These are phyloP conservation scores for Perccottus glenii DNA, from an alignment of 2,113 vertebrate species.

Conservation along the genomic window DNA sequence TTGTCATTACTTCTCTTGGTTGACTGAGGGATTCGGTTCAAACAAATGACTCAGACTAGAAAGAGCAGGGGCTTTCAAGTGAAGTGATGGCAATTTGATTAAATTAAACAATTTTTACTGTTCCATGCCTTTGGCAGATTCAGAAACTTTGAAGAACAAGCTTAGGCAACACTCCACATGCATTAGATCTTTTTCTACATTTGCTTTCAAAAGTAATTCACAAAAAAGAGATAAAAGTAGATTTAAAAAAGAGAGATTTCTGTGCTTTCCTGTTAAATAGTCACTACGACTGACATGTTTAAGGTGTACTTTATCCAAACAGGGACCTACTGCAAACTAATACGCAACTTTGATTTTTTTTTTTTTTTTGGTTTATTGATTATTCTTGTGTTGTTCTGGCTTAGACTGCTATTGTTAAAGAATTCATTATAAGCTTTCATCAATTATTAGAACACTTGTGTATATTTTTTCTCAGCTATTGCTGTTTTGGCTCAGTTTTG, in stretches of 20 bases:
- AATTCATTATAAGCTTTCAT: slow-evolving; percentile 39
- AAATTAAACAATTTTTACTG: slow-evolving; percentile 45
- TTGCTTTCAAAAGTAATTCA: slow-evolving; percentile 44
- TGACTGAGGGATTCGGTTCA: slow-evolving; percentile 18
- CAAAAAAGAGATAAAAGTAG: slow-evolving; percentile 45
- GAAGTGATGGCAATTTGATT: slow-evolving; percentile 37
- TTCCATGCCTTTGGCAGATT: slow-evolving; percentile 41
- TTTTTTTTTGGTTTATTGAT: background rate
- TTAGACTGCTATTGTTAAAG: slow-evolving; percentile 17
- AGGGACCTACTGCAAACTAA: background rate
- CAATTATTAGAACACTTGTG: slow-evolving; percentile 30
- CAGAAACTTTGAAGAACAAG: slow-evolving; percentile 45
- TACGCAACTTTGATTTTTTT: background rate
- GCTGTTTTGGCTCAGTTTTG: slow-evolving; percentile 58
- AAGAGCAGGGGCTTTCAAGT: slow-evolving; percentile 32
- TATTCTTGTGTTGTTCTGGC: slow-evolving; percentile 17
- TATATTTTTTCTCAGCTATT: slow-evolving; percentile 18
- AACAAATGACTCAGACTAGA: slow-evolving; percentile 27
- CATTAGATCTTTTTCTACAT: slow-evolving; percentile 29
- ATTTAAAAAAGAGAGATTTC: background rate
- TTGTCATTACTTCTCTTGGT: slow-evolving; percentile 19
- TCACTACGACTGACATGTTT: slow-evolving; percentile 10
- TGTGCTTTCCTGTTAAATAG: slow-evolving; percentile 12
- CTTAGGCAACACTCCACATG: slow-evolving; percentile 16
- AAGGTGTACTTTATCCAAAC: slow-evolving; percentile 21